phyloP scores from a whole-genome alignment of 1,140 invertebrate genomes.

The Megalopta genalis region DNA sequence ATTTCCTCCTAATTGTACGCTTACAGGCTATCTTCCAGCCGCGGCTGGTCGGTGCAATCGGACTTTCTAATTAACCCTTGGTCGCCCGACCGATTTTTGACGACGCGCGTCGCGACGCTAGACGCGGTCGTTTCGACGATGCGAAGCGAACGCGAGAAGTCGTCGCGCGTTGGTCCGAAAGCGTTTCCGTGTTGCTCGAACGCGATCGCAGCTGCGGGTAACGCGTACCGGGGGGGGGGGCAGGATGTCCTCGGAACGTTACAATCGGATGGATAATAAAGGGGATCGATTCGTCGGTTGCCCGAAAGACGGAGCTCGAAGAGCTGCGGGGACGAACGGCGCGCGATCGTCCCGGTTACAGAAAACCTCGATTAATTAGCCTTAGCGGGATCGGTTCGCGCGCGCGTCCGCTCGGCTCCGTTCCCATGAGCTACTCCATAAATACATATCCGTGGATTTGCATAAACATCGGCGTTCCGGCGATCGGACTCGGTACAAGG shows the following conservation, averaged over 20 bases:
- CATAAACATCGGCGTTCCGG: neutral
- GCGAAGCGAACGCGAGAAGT: neutral
- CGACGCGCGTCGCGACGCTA: neutral
- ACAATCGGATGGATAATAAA: too few relatives aligned
- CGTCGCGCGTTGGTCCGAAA: neutral
- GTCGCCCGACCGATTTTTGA: neutral
- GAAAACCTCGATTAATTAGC: too few relatives aligned
- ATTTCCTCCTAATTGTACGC: neutral
- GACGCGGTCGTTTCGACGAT: conserved; percentile 10
- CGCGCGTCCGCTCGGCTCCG: neutral
- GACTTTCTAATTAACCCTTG: conserved; percentile 12
- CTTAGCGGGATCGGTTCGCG: too few relatives aligned
- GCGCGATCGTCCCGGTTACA: too few relatives aligned
- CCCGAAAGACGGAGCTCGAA: too few relatives aligned
- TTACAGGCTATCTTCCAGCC: neutral
- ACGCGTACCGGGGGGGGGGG: too few relatives aligned
- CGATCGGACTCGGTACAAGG: neutral
- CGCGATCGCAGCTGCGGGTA: too few relatives aligned
- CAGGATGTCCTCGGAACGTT: too few relatives aligned
- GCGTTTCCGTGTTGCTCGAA: neutral
- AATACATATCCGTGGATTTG: neutral
- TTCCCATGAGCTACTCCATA: neutral
- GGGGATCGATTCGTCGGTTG: too few relatives aligned
- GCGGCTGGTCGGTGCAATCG: neutral
- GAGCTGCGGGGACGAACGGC: too few relatives aligned